A percentile compares a stretch with the other conserved stretches of the same genome.
These are phyloP conservation scores for Brachyopa scutellaris DNA, from an alignment of 2,888 invertebrate species.

Conservation along the genomic window DNA sequence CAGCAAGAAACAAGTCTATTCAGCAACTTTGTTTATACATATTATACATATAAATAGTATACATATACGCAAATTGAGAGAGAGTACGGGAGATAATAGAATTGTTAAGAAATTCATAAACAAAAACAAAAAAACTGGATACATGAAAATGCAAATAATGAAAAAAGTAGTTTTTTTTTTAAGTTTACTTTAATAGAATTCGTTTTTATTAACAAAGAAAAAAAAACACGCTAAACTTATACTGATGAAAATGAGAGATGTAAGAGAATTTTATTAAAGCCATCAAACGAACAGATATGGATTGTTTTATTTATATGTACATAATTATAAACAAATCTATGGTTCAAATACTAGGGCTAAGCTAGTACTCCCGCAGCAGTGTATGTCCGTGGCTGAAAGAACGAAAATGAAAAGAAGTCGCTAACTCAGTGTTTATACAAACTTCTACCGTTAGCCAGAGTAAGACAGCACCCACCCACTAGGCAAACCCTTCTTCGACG, in stretches of 20 bases:
- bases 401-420: no score
- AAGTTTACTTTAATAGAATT: slow-evolving; percentile 61
- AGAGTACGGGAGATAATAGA: slow-evolving; percentile 31
- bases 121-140: slow-evolving; percentile 36
- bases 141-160: slow-evolving; percentile 56
- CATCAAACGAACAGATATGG: slow-evolving; percentile 57
- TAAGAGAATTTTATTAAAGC: slow-evolving; percentile 67
- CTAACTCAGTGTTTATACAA: no score
- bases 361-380: no score
- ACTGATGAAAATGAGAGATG: slow-evolving; percentile 61
- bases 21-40: slow-evolving; percentile 6
- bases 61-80: slow-evolving; percentile 37
- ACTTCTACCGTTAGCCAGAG: no score
- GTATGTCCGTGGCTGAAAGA: no score
- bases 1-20: slow-evolving; percentile 28
- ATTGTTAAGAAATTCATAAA: slow-evolving; percentile 64
- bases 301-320: slow-evolving; percentile 16
- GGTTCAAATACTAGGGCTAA: no score
- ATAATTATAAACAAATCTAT: no score
- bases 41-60: slow-evolving; percentile 20
- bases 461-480: no score
- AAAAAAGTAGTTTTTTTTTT: slow-evolving; percentile 42
- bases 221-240: slow-evolving; percentile 59
- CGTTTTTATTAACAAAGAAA: slow-evolving; percentile 65
- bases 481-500: no score